Evolutionary conservation across 2,888 invertebrate genomes (phyloP).

Genomic region (Ryuthela nishihirai): DNA sequence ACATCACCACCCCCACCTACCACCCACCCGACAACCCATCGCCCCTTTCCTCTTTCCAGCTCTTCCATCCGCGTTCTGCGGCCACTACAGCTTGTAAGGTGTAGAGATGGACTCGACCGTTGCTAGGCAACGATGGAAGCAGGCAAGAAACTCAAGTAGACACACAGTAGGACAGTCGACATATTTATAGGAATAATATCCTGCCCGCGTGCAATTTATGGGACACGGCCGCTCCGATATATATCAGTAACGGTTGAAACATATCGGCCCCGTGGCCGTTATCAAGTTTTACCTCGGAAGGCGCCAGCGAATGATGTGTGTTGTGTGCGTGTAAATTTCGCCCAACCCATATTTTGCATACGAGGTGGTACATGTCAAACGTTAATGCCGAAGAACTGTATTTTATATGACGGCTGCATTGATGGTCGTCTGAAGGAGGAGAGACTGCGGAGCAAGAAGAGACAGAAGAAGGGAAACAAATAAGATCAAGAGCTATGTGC

Average conservation of each 20-base stretch:
- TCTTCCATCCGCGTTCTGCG: constrained; percentile 6
- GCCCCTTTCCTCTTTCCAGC: too few species aligned
- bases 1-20: constrained; percentile 30
- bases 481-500: too few species aligned
- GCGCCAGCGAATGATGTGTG: constrained; percentile 35
- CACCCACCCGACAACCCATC: constrained; percentile 18
- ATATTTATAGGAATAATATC: constrained; percentile 40
- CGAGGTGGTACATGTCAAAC: constrained; percentile 32
- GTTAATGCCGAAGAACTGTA: constrained; percentile 38
- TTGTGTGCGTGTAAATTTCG: constrained; percentile 39
- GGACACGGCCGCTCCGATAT: constrained; percentile 34
- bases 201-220: constrained; percentile 35
- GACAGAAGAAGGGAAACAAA: too few species aligned
- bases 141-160: constrained; percentile 37
- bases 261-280: constrained; percentile 36
- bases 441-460: too few species aligned
- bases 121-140: constrained; percentile 21
- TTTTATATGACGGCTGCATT: too few species aligned
- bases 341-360: constrained; percentile 39
- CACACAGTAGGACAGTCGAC: constrained; percentile 35
- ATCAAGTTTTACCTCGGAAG: constrained; percentile 29
- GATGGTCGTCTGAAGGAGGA: too few species aligned
- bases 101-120: constrained; percentile 22
- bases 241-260: constrained; percentile 38
- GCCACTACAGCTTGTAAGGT: not conserved